Evolutionary conservation across 2,888 invertebrate species (phyloP).

Genomic region (Cephalotes varians): DNA sequence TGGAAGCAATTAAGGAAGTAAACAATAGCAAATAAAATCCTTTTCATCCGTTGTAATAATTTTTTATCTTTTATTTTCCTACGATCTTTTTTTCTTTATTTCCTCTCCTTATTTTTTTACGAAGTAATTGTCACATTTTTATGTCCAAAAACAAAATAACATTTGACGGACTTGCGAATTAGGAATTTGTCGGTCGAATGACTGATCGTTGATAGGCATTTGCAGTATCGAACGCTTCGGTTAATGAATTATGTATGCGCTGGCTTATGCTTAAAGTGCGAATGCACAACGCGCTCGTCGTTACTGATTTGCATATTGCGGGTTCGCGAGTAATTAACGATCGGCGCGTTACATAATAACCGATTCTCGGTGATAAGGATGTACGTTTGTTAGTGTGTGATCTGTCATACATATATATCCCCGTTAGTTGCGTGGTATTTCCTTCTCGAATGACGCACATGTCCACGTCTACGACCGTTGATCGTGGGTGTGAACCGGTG

Average conservation of each 20-base stretch:
- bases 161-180: background rate
- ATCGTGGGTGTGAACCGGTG: slow-evolving; percentile 60
- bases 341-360: slow-evolving; percentile 58
- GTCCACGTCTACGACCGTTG: slow-evolving; percentile 50
- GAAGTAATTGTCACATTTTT: background rate
- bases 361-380: slow-evolving; percentile 61
- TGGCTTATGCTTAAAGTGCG: slow-evolving; percentile 20
- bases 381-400: slow-evolving; percentile 14
- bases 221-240: slow-evolving; percentile 14
- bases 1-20: too few species aligned
- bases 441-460: slow-evolving; percentile 59
- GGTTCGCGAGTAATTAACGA: slow-evolving; percentile 45
- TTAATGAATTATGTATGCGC: slow-evolving; percentile 39
- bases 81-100: background rate
- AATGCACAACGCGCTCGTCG: slow-evolving; percentile 21
- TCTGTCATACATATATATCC: background rate
- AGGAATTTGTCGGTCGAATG: background rate
- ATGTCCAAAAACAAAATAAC: background rate
- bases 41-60: background rate
- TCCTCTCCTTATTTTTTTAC: background rate
- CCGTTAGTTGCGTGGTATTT: slow-evolving; percentile 57
- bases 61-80: too few species aligned
- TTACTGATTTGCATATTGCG: slow-evolving; percentile 35
- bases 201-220: slow-evolving; percentile 11
- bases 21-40: background rate